Conservation (phyloP, 2,797 vertebrate species). For the Valencia hispanica region DNA sequence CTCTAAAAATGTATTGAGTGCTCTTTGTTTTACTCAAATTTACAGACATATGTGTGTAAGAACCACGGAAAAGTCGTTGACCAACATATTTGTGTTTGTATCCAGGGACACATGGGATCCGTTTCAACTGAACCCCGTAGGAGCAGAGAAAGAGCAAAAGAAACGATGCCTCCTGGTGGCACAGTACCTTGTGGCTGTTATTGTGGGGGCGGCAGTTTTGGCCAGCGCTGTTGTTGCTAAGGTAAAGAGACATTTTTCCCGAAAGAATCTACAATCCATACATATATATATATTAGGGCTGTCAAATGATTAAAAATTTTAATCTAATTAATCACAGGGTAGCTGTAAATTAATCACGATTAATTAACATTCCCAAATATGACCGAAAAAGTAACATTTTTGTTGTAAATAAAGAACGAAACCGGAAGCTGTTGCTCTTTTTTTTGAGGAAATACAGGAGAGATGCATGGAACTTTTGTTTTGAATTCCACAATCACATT, state of each 20-base stretch:
- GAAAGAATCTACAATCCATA: no score
- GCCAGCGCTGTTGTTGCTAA: constrained; percentile 76
- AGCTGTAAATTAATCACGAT: no score
- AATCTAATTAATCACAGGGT: no score
- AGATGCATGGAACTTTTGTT: no score
- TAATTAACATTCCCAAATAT: no score
- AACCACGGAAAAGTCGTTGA: neutral
- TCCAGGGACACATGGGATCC: constrained; percentile 85
- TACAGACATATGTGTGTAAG: neutral
- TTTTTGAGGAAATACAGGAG: no score
- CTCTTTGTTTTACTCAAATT: neutral
- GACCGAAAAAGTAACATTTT: no score
- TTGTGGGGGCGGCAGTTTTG: constrained; percentile 79
- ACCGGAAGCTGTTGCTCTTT: no score
- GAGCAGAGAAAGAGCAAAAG: constrained; percentile 81
- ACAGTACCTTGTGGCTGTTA: constrained; percentile 76
- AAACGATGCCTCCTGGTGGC: constrained; percentile 68
- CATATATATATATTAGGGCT: no score
- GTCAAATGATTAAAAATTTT: no score
- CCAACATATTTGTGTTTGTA: constrained; percentile 8
- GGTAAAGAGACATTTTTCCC: constrained; percentile 56
- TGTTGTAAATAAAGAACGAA: no score
- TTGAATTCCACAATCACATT: no score
- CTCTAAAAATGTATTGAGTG: neutral
- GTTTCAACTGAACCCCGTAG: constrained; percentile 81